phyloP scores from a whole-genome alignment of 2,888 invertebrate species.

The Poecilobothrus nobilitatus region DNA sequence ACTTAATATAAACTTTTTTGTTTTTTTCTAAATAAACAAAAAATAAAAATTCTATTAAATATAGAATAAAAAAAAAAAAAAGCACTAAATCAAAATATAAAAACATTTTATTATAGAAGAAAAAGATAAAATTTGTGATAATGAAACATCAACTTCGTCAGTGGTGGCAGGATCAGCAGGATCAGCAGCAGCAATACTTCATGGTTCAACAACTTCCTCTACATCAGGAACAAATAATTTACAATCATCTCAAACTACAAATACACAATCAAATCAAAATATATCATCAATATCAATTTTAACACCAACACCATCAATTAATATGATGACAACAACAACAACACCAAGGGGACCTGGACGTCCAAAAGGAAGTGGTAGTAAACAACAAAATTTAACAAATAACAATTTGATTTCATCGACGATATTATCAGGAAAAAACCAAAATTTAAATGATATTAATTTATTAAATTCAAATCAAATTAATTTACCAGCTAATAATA shows the following conservation, averaged over 20 bases:
- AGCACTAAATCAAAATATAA: no score
- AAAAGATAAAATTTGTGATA: conserved; percentile 9
- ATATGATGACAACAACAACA: background rate
- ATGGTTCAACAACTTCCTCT: conserved; percentile 13
- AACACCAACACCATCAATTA: conserved; percentile 16
- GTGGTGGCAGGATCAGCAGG: background rate
- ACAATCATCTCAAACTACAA: conserved; percentile 29
- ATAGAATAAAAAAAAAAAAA: no score
- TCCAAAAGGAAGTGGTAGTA: conserved; percentile 16
- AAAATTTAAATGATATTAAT: no score
- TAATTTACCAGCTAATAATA: background rate
- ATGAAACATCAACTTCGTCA: background rate
- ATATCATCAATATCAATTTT: conserved; percentile 18
- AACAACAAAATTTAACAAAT: background rate
- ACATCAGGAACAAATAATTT: conserved; percentile 25
- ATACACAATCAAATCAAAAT: conserved; percentile 31
- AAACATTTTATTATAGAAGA: background rate
- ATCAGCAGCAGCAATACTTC: conserved; percentile 14
- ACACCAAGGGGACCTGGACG: conserved; percentile 19
- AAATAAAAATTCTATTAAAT: no score
- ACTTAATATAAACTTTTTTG: no score
- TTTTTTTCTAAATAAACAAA: no score
- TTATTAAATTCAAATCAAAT: no score
- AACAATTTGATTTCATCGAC: background rate
- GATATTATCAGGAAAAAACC: no score